Base-by-base conservation (phyloP, 1,140 invertebrate genomes). In the Globodera rostochiensis region DNA sequence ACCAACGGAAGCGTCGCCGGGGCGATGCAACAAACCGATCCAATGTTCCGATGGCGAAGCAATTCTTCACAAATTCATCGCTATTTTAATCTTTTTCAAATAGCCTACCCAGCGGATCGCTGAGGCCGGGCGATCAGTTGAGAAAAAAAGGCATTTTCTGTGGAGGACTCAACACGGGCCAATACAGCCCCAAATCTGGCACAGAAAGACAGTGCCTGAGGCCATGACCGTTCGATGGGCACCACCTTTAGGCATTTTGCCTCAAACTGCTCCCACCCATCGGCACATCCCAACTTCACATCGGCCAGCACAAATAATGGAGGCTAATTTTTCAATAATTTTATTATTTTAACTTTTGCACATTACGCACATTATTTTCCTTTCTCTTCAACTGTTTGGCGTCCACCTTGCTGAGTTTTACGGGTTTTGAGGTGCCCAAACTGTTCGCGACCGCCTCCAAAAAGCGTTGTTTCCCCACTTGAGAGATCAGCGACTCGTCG, bases 141-240 rank as follows among this genome's bases (percentile, higher is more conserved):
- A 6, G 84, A 82, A n/a, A 89, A 19, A 67, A 87, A 87, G 50
- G 60, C 66, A 80, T 88, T 88, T 74, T 89, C 86, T 13, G 73
- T 64, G 9, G 73, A 60, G 9, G 88, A 86, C 74, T 90, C 88
- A 45, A 90, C 83, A 66, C 82, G 75, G n/a, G 85, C 88, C 25
- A 90, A 73, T 36, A 77, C 69, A 49, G 85, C 80, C 13, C 87
- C 87, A 84, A 89, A 88, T 60, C 87, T 88, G 70, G 77, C 73
- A 82, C 88, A 89, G 53, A 88, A 85, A 13, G 82, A 71, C 53
- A 89, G 66, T 21, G 88, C 88, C 75, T 90, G 89, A 21, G 88
- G 83, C 88, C 88, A 89, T 13, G 88, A 89, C 69, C 80, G 79
- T 67, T 90, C 86, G 19, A 86, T 80, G 36, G 81, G 75, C 79